Conservation (phyloP, 1,140 invertebrate species). For the Orussus abietinus region DNA sequence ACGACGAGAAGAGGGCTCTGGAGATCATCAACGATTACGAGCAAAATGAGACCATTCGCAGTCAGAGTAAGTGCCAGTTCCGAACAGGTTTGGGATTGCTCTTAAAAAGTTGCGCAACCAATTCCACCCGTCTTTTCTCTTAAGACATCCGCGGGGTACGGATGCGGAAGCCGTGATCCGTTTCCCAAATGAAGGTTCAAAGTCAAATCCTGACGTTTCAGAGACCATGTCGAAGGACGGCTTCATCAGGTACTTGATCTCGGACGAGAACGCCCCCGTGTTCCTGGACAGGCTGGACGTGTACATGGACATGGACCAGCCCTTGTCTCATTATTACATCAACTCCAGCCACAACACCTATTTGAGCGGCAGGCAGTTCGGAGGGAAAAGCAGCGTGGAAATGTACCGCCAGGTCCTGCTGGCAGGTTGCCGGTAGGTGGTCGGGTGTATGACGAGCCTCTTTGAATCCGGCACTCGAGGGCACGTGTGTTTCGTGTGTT, state of each 20-base stretch:
- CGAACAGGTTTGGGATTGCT: no score
- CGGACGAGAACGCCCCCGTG: slow-evolving; percentile 98
- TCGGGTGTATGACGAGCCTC: no score
- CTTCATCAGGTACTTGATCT: slow-evolving; percentile 96
- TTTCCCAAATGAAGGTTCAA: background rate
- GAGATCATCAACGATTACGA: slow-evolving; percentile 96
- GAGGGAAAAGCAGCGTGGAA: slow-evolving; percentile 94
- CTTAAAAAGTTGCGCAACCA: no score
- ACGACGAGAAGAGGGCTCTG: slow-evolving; percentile 88
- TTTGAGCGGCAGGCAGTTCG: slow-evolving; percentile 91
- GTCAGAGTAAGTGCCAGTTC: slow-evolving; percentile 71
- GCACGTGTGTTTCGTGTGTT: no score
- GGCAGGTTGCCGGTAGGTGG: slow-evolving; percentile 82
- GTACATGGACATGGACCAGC: slow-evolving; percentile 99
- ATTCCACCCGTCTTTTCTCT: no score
- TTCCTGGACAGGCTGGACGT: slow-evolving; percentile 95
- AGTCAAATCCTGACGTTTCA: slow-evolving; percentile 21
- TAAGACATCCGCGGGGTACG: no score
- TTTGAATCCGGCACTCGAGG: no score
- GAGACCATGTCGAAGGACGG: slow-evolving; percentile 88
- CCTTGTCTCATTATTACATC: slow-evolving; percentile 96
- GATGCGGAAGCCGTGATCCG: no score
- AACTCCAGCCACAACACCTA: slow-evolving; percentile 99
- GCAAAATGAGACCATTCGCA: slow-evolving; percentile 74
- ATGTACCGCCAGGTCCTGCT: slow-evolving; percentile 96